These are phyloP conservation scores for Recurvirostra avosetta DNA, from an alignment of 2,113 vertebrate genomes.

Conservation along the genomic window DNA sequence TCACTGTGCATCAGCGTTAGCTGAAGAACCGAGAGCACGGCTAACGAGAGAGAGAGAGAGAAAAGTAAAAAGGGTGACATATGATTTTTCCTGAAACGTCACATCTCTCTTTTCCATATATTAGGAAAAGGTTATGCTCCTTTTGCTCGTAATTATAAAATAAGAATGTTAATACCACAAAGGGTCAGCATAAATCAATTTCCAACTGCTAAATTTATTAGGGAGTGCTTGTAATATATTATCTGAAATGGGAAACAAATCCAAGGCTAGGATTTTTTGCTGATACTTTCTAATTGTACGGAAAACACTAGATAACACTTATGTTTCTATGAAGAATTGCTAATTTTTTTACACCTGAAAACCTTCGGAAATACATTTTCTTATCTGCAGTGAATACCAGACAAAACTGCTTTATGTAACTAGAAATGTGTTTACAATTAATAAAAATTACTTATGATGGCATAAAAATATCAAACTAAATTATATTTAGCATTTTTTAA, in stretches of 20 bases:
- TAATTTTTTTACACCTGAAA: conserved; percentile 47
- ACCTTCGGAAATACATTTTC: conserved; percentile 43
- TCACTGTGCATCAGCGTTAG: conserved; percentile 54
- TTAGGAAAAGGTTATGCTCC: conserved; percentile 63
- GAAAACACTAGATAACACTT: conserved; percentile 32
- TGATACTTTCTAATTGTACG: conserved; percentile 46
- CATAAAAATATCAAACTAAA: conserved; percentile 71
- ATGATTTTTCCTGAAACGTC: conserved; percentile 56
- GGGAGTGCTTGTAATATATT: conserved; percentile 34
- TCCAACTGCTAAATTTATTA: conserved; percentile 51
- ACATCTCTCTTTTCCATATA: conserved; percentile 44
- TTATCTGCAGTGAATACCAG: conserved; percentile 60
- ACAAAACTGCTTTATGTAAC: conserved; percentile 62
- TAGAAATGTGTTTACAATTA: conserved; percentile 58
- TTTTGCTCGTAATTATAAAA: conserved; percentile 58
- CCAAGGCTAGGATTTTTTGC: conserved; percentile 27
- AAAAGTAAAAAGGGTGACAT: neutral
- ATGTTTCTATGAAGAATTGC: conserved; percentile 53
- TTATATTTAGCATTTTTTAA: conserved; percentile 49
- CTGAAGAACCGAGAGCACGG: conserved; percentile 40
- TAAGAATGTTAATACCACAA: conserved; percentile 60
- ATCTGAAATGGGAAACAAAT: conserved; percentile 39
- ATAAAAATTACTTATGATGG: conserved; percentile 70
- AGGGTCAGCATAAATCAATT: conserved; percentile 63
- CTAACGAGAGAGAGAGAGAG: conserved; percentile 26